phyloP scores from a whole-genome alignment of 2,888 invertebrate species.

The Plusia festucae region DNA sequence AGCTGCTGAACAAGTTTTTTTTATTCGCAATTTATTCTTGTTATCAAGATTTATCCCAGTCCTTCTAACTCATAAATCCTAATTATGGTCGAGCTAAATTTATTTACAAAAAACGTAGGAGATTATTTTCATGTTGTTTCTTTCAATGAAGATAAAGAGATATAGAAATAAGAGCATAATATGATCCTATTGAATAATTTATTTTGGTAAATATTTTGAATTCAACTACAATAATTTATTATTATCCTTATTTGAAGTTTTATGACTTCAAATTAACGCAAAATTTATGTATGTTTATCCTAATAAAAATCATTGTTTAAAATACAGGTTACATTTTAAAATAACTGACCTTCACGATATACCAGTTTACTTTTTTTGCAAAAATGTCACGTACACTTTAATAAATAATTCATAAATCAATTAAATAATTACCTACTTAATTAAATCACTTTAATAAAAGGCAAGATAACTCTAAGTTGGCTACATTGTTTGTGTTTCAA shows the following conservation, averaged over 20 bases:
- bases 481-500: too few relatives aligned
- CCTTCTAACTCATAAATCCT: background rate
- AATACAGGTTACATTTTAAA: background rate
- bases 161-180: too few relatives aligned
- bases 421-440: too few relatives aligned
- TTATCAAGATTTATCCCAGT: background rate
- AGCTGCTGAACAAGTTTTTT: background rate
- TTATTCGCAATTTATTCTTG: conserved; percentile 1
- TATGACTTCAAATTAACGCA: background rate
- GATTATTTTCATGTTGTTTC: too few relatives aligned
- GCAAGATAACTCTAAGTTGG: too few relatives aligned
- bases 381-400: background rate
- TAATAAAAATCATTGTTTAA: background rate
- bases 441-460: too few relatives aligned
- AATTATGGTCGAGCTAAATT: background rate
- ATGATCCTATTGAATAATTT: too few relatives aligned
- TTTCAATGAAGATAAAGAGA: too few relatives aligned
- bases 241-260: background rate
- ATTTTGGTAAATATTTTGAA: background rate
- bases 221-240: too few relatives aligned
- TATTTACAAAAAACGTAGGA: background rate
- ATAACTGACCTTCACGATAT: background rate
- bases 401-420: too few relatives aligned
- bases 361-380: background rate
- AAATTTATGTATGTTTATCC: background rate